Base-by-base conservation (phyloP, 2,113 vertebrate species). In the Garra rufa region DNA sequence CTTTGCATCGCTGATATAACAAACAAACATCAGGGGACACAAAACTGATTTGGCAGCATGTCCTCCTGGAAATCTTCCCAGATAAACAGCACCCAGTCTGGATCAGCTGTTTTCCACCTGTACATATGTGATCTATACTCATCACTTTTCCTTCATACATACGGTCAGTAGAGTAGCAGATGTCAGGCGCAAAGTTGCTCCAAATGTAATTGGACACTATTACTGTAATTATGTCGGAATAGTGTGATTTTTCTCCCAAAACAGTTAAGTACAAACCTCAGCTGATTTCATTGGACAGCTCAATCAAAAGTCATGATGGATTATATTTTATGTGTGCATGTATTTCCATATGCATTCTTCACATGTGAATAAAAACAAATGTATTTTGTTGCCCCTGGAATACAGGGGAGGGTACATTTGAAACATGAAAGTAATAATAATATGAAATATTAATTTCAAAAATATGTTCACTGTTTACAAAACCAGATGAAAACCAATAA, bases 21-120 rank as follows among this genome's bases (percentile, higher is more conserved):
- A 71, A 67, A 69, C 30, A 38, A 13, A n/a, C 30, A 76, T 76
- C 30, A 57, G 5, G 50, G 50, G 52, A 38, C 30, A 41, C 10
- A 38, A 59, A 59, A 57, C 52, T n/a, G 28, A 76, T 76, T 52
- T 76, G 74, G 17, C 74, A 34, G 48, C 28, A 55, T 34, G 50
- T 52, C 17, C 4, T 28, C 26, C 9, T 30, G 46, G 46, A 76
- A 4, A 2, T 15, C 30, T 41, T 77, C 52, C 75, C 19, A 24
- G 21, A 57, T 76, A n/a, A 76, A 76, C 6, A 3, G 4, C 48
- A 34, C 4, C 8, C 26, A 30, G 48, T 17, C 4, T 11, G 26
- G 48, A 52, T 76, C 46, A n/a, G 30, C 52, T 61, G 38, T 74
- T 26, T 5, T 46, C n/a, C 41, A 26, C n/a, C 46, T 69, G 73